phyloP scores from a whole-genome alignment of 1,140 invertebrate species.

The Drosophila repleta region DNA sequence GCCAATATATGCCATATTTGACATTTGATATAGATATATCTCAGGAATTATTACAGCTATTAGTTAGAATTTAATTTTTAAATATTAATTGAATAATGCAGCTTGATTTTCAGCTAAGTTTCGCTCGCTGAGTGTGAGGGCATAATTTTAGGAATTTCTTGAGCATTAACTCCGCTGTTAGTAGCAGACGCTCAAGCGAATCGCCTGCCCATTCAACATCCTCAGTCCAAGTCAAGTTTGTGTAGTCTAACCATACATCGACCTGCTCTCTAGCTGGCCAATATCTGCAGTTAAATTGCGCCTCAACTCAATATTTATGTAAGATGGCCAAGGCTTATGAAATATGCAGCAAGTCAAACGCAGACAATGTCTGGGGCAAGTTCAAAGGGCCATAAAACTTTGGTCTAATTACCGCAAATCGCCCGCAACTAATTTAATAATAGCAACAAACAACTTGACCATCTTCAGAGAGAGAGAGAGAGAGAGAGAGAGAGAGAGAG shows the following conservation, averaged over 20 bases:
- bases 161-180: too few relatives aligned
- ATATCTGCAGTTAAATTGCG: constrained; percentile 3
- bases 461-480: neutral
- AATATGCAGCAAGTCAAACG: constrained; percentile 24
- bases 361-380: constrained; percentile 12
- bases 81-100: too few relatives aligned
- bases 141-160: too few relatives aligned
- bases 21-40: too few relatives aligned
- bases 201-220: too few relatives aligned
- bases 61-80: too few relatives aligned
- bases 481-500: constrained; percentile 2
- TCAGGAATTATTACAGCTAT: too few relatives aligned
- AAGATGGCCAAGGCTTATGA: constrained; percentile 6
- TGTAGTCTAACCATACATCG: neutral
- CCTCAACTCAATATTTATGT: constrained; percentile 22
- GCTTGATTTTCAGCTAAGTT: too few relatives aligned
- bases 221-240: too few relatives aligned
- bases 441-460: constrained; percentile 57
- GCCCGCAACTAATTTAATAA: constrained; percentile 82
- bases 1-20: too few relatives aligned
- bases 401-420: constrained; percentile 77
- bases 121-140: too few relatives aligned
- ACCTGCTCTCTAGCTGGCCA: neutral
- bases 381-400: constrained; percentile 68
- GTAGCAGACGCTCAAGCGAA: too few relatives aligned